Evolutionary conservation across 2,797 vertebrate species (phyloP).

Genomic region (Carcharodon carcharias): DNA sequence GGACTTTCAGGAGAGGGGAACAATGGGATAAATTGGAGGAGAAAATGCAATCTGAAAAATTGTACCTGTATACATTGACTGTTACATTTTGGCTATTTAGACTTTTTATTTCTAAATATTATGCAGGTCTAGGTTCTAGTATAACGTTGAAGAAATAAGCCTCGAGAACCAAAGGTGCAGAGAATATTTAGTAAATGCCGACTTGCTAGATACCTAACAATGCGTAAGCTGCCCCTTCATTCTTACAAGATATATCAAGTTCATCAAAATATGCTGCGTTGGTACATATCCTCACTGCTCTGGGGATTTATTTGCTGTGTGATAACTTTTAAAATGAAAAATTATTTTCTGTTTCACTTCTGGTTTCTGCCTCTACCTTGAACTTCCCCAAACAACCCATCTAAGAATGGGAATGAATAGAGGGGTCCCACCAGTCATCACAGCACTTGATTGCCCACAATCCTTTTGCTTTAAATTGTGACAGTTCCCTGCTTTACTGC

Average conservation of each 20-base stretch:
- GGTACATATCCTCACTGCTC: background rate
- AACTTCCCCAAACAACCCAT: background rate
- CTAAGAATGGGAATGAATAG: background rate
- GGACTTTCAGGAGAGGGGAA: background rate
- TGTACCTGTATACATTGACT: background rate
- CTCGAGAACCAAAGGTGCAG: background rate
- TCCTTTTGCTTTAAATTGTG: background rate
- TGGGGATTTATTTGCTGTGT: background rate
- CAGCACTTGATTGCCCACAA: background rate
- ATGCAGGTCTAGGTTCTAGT: background rate
- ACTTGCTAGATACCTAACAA: background rate
- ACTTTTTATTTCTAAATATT: background rate
- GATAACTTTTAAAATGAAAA: background rate
- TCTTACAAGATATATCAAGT: background rate
- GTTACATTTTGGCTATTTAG: background rate
- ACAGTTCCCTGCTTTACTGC: background rate
- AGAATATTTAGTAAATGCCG: background rate
- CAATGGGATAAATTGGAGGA: background rate
- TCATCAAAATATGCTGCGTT: background rate
- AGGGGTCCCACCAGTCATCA: background rate
- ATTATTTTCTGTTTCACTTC: background rate
- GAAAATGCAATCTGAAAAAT: background rate
- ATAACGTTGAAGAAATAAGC: background rate
- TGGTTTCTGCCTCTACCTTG: background rate
- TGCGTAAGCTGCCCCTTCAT: background rate